Percentiles rank a stretch among this genome's conserved stretches.
These are phyloP conservation scores for Halichondria panicea DNA, from an alignment of 37 sponge, comb jelly and placozoan species.

Conservation along the genomic window DNA sequence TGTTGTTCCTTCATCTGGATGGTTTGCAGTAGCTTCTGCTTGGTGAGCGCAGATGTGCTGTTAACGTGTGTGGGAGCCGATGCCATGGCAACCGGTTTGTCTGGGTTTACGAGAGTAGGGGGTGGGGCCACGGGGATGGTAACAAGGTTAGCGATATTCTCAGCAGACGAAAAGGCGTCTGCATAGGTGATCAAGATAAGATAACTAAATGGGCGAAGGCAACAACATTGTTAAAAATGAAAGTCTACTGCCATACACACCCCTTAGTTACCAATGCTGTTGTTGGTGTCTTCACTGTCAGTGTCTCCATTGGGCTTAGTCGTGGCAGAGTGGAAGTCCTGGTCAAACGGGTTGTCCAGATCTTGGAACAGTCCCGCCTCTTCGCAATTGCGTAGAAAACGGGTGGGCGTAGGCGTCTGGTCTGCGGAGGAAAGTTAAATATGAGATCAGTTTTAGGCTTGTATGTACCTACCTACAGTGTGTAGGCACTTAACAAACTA, in stretches of 20 bases:
- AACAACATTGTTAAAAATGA: background rate
- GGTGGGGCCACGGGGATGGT: slow-evolving; percentile 82
- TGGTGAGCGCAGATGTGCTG: slow-evolving; percentile 51
- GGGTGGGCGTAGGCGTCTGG: slow-evolving; percentile 93
- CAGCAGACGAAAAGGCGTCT: background rate
- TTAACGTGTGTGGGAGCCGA: slow-evolving; percentile 61
- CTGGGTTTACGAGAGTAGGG: slow-evolving; percentile 62
- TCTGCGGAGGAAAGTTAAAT: slow-evolving; percentile 42
- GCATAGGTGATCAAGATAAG: background rate
- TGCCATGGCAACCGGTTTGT: slow-evolving; percentile 78
- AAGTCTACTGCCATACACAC: background rate
- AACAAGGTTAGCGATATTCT: background rate
- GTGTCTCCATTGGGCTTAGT: background rate
- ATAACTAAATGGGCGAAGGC: too few relatives aligned
- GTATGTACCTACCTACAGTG: background rate
- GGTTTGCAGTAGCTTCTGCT: slow-evolving; percentile 56
- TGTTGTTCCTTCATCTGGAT: slow-evolving; percentile 66
- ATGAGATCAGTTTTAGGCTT: too few relatives aligned
- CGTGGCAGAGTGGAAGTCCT: slow-evolving; percentile 31
- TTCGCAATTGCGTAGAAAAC: slow-evolving; percentile 80
- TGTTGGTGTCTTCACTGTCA: background rate
- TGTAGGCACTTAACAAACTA: background rate
- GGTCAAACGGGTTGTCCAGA: slow-evolving; percentile 86
- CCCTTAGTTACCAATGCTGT: background rate
- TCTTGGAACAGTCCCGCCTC: slow-evolving; percentile 84